Conservation (phyloP, 2,113 vertebrate genomes). For the Oreocharis arfaki region DNA sequence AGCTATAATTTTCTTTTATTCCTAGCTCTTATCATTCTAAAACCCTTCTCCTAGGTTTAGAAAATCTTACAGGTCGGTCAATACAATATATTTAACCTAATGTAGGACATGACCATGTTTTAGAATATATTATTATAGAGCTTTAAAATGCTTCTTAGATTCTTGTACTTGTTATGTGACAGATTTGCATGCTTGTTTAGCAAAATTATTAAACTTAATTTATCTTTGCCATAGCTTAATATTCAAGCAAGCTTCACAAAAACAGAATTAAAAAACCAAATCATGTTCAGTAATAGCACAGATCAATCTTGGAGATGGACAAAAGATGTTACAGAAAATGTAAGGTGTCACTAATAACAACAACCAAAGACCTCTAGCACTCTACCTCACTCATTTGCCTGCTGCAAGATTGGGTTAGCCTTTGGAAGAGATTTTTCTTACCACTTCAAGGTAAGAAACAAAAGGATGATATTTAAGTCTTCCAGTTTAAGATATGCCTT, state of each 20-base stretch:
- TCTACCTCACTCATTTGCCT: neutral
- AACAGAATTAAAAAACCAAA: neutral
- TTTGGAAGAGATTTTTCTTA: neutral
- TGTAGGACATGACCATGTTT: neutral
- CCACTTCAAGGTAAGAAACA: neutral
- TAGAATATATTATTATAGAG: neutral
- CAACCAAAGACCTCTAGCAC: neutral
- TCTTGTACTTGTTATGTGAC: neutral
- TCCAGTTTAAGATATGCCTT: neutral
- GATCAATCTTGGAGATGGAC: neutral
- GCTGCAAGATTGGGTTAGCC: neutral
- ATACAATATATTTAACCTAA: neutral
- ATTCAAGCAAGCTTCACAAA: neutral
- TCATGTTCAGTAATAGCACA: neutral
- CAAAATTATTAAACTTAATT: neutral
- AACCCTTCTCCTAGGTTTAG: neutral
- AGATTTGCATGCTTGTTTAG: neutral
- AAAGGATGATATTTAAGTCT: neutral
- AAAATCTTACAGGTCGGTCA: neutral
- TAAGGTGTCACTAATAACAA: neutral
- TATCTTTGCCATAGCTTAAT: neutral
- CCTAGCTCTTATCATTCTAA: neutral
- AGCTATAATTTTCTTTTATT: neutral
- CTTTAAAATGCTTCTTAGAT: neutral
- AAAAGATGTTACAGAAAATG: neutral